A percentile compares a stretch with the other conserved stretches of the same genome.
Evolutionary conservation across 2,888 invertebrate species (phyloP).

Genomic region (Liodrosophila aerea): DNA sequence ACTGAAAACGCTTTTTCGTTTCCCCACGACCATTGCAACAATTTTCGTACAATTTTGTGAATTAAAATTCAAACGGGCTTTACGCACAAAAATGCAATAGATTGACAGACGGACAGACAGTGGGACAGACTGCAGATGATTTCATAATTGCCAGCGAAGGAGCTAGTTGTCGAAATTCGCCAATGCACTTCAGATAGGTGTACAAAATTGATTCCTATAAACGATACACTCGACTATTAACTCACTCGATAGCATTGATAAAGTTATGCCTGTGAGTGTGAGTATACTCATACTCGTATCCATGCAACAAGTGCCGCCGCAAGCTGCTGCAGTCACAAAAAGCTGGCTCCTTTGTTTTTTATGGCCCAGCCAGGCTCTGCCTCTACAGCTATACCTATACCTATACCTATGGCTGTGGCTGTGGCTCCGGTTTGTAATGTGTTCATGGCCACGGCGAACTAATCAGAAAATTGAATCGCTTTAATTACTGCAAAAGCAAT

Average conservation of each 20-base stretch:
- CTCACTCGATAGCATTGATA: neutral
- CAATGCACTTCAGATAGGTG: no score
- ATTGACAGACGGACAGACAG: slow-evolving; percentile 35
- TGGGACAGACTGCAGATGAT: slow-evolving; percentile 53
- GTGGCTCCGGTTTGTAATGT: slow-evolving; percentile 44
- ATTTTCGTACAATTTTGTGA: slow-evolving; percentile 56
- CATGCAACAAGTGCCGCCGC: slow-evolving; percentile 38
- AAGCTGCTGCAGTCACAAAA: slow-evolving; percentile 20
- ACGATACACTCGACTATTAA: no score
- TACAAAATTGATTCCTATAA: neutral
- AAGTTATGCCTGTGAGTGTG: slow-evolving; percentile 7
- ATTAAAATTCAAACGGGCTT: slow-evolving; percentile 69
- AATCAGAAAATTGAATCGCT: slow-evolving; percentile 82
- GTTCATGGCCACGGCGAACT: slow-evolving; percentile 78
- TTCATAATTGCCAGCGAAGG: slow-evolving; percentile 40
- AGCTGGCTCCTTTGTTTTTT: slow-evolving; percentile 66
- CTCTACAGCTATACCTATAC: slow-evolving; percentile 8
- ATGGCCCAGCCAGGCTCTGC: slow-evolving; percentile 40
- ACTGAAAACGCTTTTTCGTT: slow-evolving; percentile 32
- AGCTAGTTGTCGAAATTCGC: neutral
- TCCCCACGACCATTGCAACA: neutral
- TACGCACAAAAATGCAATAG: slow-evolving; percentile 57
- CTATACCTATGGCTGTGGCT: no score
- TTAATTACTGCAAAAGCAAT: slow-evolving; percentile 82
- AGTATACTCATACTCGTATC: slow-evolving; percentile 21